phyloP scores from a whole-genome alignment of 2,113 vertebrate genomes.

The Scomber colias region DNA sequence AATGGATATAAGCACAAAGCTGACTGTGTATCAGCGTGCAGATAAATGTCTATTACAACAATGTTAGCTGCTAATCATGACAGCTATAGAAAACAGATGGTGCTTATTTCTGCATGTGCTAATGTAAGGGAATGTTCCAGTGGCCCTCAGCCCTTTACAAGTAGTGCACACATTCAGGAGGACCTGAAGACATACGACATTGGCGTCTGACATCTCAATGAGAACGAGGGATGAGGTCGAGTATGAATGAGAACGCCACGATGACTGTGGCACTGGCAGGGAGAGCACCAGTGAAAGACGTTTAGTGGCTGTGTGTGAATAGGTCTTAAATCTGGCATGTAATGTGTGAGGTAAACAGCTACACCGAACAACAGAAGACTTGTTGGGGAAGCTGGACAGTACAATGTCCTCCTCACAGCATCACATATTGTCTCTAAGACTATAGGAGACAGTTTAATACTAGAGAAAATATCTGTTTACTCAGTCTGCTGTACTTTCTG shows the following conservation, averaged over 20 bases:
- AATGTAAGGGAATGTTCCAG: constrained; percentile 47
- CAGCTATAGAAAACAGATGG: constrained; percentile 46
- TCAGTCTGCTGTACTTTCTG: not conserved
- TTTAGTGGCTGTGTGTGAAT: constrained; percentile 30
- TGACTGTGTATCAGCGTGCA: not conserved
- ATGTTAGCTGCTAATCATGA: constrained; percentile 1
- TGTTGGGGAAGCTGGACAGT: constrained; percentile 27
- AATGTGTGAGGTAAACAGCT: constrained; percentile 41
- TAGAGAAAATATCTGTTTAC: constrained; percentile 9
- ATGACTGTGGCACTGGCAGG: not conserved
- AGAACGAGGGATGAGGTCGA: constrained; percentile 20
- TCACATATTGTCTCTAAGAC: constrained; percentile 20
- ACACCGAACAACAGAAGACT: constrained; percentile 42
- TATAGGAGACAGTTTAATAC: not conserved
- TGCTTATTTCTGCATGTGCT: constrained; percentile 52
- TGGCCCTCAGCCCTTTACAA: constrained; percentile 19
- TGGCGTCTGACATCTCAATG: constrained; percentile 19
- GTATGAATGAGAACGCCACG: constrained; percentile 25
- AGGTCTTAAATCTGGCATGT: constrained; percentile 30
- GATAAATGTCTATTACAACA: constrained; percentile 20
- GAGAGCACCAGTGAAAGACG: constrained; percentile 19
- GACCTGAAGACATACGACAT: constrained; percentile 10
- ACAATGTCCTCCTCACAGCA: constrained; percentile 14
- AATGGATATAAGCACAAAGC: not conserved
- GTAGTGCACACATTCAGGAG: constrained; percentile 19